Evolutionary conservation across 2,797 vertebrate genomes (phyloP).

Genomic region (Alectoris magna): DNA sequence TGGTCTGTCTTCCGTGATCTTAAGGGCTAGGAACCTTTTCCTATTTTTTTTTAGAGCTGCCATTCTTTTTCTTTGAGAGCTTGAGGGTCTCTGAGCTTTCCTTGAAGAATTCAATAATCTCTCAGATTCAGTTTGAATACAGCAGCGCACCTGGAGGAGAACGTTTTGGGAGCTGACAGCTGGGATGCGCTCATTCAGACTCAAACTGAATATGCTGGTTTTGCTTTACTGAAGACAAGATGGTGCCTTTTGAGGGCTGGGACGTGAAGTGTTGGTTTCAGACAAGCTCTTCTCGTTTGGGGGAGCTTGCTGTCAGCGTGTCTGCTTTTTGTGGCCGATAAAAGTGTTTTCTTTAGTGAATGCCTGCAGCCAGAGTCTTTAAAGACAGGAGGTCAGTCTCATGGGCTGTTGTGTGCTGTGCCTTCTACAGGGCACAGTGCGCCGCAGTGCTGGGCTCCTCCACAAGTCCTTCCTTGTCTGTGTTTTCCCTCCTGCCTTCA

Average conservation of each 20-base stretch:
- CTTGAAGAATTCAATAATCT: neutral
- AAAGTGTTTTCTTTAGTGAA: neutral
- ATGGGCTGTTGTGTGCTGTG: neutral
- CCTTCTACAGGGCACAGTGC: neutral
- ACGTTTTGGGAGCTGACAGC: neutral
- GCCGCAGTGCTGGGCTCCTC: neutral
- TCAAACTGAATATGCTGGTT: neutral
- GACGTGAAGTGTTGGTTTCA: neutral
- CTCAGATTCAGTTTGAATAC: neutral
- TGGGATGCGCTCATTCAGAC: neutral
- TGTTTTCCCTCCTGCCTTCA: neutral
- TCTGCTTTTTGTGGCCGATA: neutral
- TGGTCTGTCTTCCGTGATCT: neutral
- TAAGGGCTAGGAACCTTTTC: neutral
- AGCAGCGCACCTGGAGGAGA: neutral
- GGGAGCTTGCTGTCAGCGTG: neutral
- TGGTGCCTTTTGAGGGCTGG: neutral
- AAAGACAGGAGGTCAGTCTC: neutral
- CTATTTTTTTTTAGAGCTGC: neutral
- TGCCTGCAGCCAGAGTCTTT: neutral
- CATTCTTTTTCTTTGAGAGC: neutral
- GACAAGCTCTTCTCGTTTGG: slow-evolving; percentile 42
- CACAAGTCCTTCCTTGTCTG: neutral
- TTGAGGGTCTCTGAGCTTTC: neutral
- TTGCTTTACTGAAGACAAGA: neutral